Percentiles rank a stretch among this genome's conserved stretches.
Conservation (phyloP, 2,113 vertebrate species). For the Cephalophus harveyi region DNA sequence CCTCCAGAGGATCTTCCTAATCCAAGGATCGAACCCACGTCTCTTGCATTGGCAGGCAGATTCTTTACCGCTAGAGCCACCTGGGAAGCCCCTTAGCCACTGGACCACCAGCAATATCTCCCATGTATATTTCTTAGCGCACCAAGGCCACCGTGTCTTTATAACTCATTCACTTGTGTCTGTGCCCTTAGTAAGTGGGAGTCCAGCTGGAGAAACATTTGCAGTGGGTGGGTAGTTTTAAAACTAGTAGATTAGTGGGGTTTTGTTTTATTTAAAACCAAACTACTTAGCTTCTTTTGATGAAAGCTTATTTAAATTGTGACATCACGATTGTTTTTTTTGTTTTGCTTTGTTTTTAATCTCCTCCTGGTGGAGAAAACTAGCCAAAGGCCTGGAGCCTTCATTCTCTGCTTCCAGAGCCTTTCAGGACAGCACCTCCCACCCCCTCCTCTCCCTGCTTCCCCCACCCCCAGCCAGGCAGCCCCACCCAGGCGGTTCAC, state of each 20-base stretch:
- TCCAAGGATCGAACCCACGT: background rate
- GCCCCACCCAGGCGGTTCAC: background rate
- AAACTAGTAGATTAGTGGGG: background rate
- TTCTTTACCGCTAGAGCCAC: background rate
- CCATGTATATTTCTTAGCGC: background rate
- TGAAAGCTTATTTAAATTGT: slow-evolving; percentile 1
- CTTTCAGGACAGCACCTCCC: background rate
- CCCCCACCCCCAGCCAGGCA: too few relatives aligned
- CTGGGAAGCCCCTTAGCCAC: background rate
- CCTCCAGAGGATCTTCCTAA: background rate
- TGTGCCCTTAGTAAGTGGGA: too few relatives aligned
- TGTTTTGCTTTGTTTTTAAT: background rate
- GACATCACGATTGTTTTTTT: background rate
- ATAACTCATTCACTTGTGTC: background rate
- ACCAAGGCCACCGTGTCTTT: rapidly evolving
- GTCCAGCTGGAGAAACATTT: background rate
- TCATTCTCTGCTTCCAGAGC: background rate
- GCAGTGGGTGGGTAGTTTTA: background rate
- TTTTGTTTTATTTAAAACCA: slow-evolving; percentile 33
- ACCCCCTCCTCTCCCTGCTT: background rate
- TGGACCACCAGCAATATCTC: background rate
- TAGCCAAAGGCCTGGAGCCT: background rate
- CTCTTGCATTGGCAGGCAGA: background rate
- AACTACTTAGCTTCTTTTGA: slow-evolving; percentile 18
- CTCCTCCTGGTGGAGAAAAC: background rate